These are phyloP conservation scores for Phylloscopus trochiloides DNA, from an alignment of 2,113 vertebrate species.

Conservation along the genomic window DNA sequence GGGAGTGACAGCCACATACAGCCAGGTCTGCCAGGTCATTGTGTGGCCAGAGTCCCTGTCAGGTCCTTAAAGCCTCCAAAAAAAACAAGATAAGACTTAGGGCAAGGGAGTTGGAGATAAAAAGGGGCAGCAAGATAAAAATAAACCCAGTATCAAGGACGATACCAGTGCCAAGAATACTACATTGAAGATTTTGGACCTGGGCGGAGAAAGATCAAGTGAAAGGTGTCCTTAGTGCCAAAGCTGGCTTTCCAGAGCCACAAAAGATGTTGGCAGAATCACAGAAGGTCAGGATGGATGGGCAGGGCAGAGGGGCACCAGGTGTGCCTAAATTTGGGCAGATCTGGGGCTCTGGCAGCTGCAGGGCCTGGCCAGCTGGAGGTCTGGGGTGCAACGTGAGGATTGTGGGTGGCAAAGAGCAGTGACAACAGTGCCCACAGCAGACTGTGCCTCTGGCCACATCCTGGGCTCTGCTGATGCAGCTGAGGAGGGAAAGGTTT, in stretches of 20 bases:
- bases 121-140: background rate
- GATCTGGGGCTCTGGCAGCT: background rate
- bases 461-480: rapidly evolving
- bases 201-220: background rate
- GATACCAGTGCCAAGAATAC: background rate
- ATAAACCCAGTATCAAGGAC: background rate
- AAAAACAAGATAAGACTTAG: background rate
- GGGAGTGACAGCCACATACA: rapidly evolving
- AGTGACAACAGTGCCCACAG: rapidly evolving
- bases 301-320: background rate
- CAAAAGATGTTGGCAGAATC: rapidly evolving
- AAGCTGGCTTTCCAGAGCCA: background rate
- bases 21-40: background rate
- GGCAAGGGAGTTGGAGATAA: background rate
- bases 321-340: background rate
- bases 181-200: background rate
- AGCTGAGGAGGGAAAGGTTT: background rate
- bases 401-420: rapidly evolving
- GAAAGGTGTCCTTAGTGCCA: background rate
- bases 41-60: rapidly evolving
- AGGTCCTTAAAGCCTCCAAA: background rate
- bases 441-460: rapidly evolving
- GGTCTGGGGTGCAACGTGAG: rapidly evolving
- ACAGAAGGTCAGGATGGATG: background rate
- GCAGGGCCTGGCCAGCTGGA: rapidly evolving